Percentiles rank a stretch among this genome's conserved stretches.
Evolutionary conservation across 2,888 invertebrate species (phyloP).

Genomic region (Epistrophe eligans): DNA sequence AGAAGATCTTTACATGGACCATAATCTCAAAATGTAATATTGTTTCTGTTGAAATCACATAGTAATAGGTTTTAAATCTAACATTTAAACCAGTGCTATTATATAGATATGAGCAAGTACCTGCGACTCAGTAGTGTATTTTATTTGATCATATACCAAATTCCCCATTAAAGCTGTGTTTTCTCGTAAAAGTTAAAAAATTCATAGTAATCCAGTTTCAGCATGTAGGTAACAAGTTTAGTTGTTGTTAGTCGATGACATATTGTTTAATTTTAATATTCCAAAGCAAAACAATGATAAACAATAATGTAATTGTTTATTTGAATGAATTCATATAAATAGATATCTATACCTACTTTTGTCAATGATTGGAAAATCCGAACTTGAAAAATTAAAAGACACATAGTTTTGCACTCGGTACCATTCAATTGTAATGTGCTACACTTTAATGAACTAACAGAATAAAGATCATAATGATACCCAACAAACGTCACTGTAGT

Average conservation of each 20-base stretch:
- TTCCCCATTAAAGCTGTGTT: neutral
- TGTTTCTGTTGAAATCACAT: too few species aligned
- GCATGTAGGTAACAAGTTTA: too few species aligned
- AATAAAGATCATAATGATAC: conserved; percentile 43
- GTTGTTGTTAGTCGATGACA: neutral
- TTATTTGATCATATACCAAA: neutral
- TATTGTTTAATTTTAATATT: neutral
- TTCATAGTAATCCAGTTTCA: neutral
- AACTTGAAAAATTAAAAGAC: neutral
- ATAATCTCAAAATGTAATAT: too few species aligned
- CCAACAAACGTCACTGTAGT: conserved; percentile 60
- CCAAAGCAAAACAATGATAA: neutral
- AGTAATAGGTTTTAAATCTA: too few species aligned
- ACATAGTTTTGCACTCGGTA: conserved; percentile 12
- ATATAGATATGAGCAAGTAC: too few species aligned
- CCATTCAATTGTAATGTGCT: conserved; percentile 43
- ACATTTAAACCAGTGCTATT: too few species aligned
- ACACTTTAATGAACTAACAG: neutral
- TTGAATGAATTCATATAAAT: too few species aligned
- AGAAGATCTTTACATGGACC: too few species aligned
- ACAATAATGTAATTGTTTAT: too few species aligned
- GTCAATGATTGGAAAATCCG: neutral
- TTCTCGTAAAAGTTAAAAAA: neutral
- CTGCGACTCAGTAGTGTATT: too few species aligned
- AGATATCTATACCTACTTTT: neutral